These are phyloP conservation scores for Ecliptopera silaceata DNA, from an alignment of 2,888 invertebrate species.

Conservation along the genomic window DNA sequence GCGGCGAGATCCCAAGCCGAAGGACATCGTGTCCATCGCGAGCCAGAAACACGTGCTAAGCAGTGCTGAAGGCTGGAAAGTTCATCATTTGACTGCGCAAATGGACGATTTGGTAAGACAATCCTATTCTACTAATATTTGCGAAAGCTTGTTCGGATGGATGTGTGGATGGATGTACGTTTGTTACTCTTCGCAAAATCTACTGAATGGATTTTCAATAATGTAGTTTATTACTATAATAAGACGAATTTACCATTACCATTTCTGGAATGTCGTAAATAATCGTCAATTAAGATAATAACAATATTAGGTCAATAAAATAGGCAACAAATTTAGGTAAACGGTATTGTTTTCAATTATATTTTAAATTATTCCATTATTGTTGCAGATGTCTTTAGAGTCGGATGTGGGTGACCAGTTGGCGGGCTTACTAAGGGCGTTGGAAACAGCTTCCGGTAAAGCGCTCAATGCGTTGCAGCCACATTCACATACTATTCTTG, in stretches of 20 bases:
- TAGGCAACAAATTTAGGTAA: no score
- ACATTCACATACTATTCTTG: slow-evolving; percentile 66
- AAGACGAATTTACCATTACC: no score
- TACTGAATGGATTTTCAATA: no score
- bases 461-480: slow-evolving; percentile 65
- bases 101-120: slow-evolving; percentile 93
- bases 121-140: no score
- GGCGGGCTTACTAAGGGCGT: slow-evolving; percentile 66
- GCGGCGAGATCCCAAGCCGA: slow-evolving; percentile 91
- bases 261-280: no score
- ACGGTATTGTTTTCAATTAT: background rate
- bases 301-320: no score
- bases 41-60: slow-evolving; percentile 93
- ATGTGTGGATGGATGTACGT: no score
- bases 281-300: no score
- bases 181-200: no score
- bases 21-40: slow-evolving; percentile 91
- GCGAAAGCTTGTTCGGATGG: no score
- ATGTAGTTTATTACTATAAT: no score
- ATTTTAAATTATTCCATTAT: background rate
- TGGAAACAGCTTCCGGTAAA: slow-evolving; percentile 66
- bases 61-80: slow-evolving; percentile 97
- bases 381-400: slow-evolving; percentile 78
- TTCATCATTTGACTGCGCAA: slow-evolving; percentile 95
- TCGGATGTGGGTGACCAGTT: slow-evolving; percentile 79